Evolutionary conservation across 2,888 invertebrate species (phyloP), one percentile per base, ranked within the genome.

Genomic region (Himalopsyche anomala): DNA sequence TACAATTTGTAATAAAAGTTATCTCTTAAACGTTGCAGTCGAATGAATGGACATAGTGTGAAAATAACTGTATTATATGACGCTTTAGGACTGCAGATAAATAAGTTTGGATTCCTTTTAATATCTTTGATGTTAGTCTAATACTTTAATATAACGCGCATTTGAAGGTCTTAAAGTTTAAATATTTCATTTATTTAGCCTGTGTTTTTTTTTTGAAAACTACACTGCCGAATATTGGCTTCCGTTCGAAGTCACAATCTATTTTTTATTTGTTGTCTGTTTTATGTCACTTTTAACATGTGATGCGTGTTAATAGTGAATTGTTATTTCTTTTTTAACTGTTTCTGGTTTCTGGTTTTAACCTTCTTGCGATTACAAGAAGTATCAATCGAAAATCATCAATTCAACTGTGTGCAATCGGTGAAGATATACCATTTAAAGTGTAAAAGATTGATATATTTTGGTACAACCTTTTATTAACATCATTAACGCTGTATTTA

Each of bases 31-130:
- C 36, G 19, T 74, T 74, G 74, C 74, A 74, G 74, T 74, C 38
- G 74, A 74, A 74, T 74, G 74, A 74, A 74, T 74, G 74, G 74
- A 74, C 15, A 74, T 74, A 12, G 74, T 74, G 74, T 74, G 74
- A 74, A 36, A 74, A 74, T 74, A 74, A 74, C 74, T 74, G 74
- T 74, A 74, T 74, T 38, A 74, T 74, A 74, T 74, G 28, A 74
- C 74, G 74, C 74, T 74, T 74, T 74, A 74, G 74, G 74, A 74
- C 74, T 74, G 74, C 74, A 74, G 74, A 12, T 74, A 74, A 74
- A 74, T 74, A 74, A 74, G 74, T 74, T 74, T 74, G 74, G 38
- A 74, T 74, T 74, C 74, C 74, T 74, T 74, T 74, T 36, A 74
- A 28, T 74, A 74, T 74, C 74, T 74, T 74, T 74, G 74, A 36